Evolutionary conservation across 2,797 vertebrate genomes (phyloP).

Genomic region (Micromesistius poutassou): DNA sequence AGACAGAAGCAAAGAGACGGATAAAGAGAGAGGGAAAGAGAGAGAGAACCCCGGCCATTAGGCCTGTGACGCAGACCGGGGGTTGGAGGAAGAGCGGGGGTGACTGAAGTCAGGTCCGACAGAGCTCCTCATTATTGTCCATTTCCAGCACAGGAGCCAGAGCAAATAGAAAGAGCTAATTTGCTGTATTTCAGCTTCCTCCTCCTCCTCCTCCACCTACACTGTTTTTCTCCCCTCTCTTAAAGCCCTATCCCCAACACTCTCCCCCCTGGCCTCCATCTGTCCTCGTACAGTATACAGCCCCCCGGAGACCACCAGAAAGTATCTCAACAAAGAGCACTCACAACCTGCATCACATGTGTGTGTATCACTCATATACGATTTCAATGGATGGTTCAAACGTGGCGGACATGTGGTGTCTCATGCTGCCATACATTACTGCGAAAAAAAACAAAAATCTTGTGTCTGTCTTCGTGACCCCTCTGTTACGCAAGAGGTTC

Average conservation of each 20-base stretch:
- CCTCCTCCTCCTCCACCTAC: slow-evolving; percentile 76
- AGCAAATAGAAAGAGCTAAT: slow-evolving; percentile 83
- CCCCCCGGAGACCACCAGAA: too few relatives aligned
- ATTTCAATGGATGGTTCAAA: too few relatives aligned
- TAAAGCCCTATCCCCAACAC: slow-evolving; percentile 18
- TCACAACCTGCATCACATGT: too few relatives aligned
- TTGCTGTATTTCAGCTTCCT: slow-evolving; percentile 89
- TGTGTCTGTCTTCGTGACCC: too few relatives aligned
- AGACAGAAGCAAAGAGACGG: slow-evolving; percentile 11
- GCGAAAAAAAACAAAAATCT: too few relatives aligned
- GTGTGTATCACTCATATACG: too few relatives aligned
- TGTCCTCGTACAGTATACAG: too few relatives aligned
- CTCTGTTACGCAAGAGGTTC: too few relatives aligned
- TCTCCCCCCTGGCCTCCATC: too few relatives aligned
- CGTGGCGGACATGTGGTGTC: too few relatives aligned
- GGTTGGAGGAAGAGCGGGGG: slow-evolving; percentile 30
- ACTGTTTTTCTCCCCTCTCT: slow-evolving; percentile 68
- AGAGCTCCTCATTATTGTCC: slow-evolving; percentile 83
- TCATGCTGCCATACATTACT: too few relatives aligned
- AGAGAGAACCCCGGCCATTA: slow-evolving; percentile 13
- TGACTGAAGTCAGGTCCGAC: slow-evolving; percentile 71
- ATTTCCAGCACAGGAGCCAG: slow-evolving; percentile 85
- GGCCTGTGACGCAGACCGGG: slow-evolving; percentile 37
- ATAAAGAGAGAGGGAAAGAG: slow-evolving; percentile 1
- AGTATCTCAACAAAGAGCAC: too few relatives aligned